Percentiles rank a stretch among this genome's conserved stretches.
Evolutionary conservation across 2,888 invertebrate genomes (phyloP).

Genomic region (Clostera curtula): DNA sequence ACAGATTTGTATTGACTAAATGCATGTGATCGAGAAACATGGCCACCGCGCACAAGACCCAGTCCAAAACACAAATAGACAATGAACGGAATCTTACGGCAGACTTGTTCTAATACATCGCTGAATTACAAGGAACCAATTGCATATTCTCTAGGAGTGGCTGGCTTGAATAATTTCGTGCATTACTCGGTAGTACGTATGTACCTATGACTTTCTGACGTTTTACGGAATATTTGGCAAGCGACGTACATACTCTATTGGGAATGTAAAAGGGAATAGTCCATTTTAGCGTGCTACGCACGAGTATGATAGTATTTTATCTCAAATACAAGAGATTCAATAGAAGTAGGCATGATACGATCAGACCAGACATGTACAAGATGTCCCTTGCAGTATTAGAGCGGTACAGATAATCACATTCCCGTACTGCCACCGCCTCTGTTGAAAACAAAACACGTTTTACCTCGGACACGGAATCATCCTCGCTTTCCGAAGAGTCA

Average conservation of each 20-base stretch:
- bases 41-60: constrained; percentile 61
- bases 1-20: constrained; percentile 48
- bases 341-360: constrained; percentile 49
- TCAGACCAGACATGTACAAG: constrained; percentile 72
- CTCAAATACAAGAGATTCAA: constrained; percentile 38
- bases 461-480: constrained; percentile 97
- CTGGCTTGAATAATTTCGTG: constrained; percentile 68
- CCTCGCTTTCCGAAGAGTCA: constrained; percentile 96
- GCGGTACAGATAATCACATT: constrained; percentile 74
- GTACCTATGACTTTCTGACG: constrained; percentile 74
- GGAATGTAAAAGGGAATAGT: constrained; percentile 52
- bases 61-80: constrained; percentile 64
- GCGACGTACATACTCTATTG: constrained; percentile 64
- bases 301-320: constrained; percentile 36
- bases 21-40: constrained; percentile 73
- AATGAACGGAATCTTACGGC: constrained; percentile 52
- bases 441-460: constrained; percentile 75
- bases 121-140: constrained; percentile 58
- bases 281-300: constrained; percentile 49
- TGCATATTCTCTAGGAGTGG: constrained; percentile 55
- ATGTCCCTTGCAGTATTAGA: constrained; percentile 81
- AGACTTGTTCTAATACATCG: constrained; percentile 37
- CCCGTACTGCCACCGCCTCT: constrained; percentile 71
- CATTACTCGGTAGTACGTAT: constrained; percentile 69
- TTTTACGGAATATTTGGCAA: constrained; percentile 75